Base-by-base conservation (phyloP, 2,113 vertebrate genomes). In the Psittacara wagleri region DNA sequence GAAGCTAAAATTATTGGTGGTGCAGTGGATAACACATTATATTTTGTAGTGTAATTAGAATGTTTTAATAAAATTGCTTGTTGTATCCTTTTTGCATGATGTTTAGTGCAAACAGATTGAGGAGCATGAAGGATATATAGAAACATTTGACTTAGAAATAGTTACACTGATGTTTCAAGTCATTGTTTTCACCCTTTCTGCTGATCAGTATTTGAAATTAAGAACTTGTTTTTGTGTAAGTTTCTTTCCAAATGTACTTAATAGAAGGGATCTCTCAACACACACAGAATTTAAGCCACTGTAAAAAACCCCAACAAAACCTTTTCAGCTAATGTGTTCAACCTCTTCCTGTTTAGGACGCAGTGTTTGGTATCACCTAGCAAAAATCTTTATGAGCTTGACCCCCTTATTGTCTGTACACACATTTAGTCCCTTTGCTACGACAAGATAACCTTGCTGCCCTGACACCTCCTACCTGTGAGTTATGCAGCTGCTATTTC, bases 141-240 rank as follows among this genome's bases (percentile, higher is more conserved):
- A 73, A 72, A 13, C 8, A 63, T 59, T 59, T 83, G 18, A 5
- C 12, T 51, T 74, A 54, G 25, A 86, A 88, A 63, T 41, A 62
- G 19, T 67, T 70, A 20, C 19, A 41, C 1, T 68, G 76, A 31
- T 27, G 9, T 69, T 90, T 79, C 44, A 73, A 13, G 11, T 51
- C 11, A n/a, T 31, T 17, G 3, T 0, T 83, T 79, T 62, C 8
- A 4, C 2, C 2, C 8, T 27, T 59, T 43, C 22, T n/a, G 13
- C 3, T 11, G 44, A 41, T 24, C 20, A 13, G 18, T 68, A 27
- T 44, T 66, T 76, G 24, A 68, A 73, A 8, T 31, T 35, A 87
- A 84, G 35, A 62, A n/a, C 9, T 33, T 68, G 4, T 3, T 88
- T 73, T 69, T 1, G 0, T 52, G 18, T 49, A 49, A 7, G 22